A percentile compares a stretch with the other conserved stretches of the same genome.
These are phyloP conservation scores for Herminia tarsipennalis DNA, from an alignment of 2,888 invertebrate species.

Conservation along the genomic window DNA sequence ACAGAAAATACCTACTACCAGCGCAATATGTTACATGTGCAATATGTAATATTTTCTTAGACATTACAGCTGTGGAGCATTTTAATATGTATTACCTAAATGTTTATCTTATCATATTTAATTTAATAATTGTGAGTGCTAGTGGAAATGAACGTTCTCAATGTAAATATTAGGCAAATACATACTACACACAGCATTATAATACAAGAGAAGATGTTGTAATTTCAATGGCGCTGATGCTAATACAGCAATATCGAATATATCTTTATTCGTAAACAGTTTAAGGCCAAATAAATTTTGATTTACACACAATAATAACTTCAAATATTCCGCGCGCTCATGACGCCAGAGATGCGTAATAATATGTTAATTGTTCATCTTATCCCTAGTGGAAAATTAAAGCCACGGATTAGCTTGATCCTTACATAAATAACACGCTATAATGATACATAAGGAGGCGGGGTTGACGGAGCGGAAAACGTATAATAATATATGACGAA, in stretches of 20 bases:
- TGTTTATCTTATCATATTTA: too few species aligned
- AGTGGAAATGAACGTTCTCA: constrained; percentile 14
- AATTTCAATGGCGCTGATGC: too few species aligned
- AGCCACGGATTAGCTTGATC: not conserved
- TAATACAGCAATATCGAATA: too few species aligned
- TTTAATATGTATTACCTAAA: too few species aligned
- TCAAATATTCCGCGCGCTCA: too few species aligned
- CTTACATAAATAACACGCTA: too few species aligned
- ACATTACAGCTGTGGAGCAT: constrained; percentile 17
- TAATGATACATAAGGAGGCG: constrained; percentile 9
- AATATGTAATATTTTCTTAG: constrained; percentile 15
- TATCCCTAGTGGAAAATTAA: not conserved
- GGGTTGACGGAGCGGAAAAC: not conserved
- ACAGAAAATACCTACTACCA: too few species aligned
- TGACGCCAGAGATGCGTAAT: too few species aligned
- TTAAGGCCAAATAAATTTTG: not conserved
- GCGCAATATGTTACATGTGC: not conserved
- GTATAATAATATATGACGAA: constrained; percentile 7
- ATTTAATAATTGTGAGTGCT: constrained; percentile 23
- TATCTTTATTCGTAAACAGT: not conserved
- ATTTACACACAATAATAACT: too few species aligned
- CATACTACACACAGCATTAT: too few species aligned
- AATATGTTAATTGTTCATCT: too few species aligned
- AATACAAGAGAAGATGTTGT: too few species aligned
- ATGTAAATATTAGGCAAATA: constrained; percentile 30